Conservation (phyloP, 23 tunicate species). For the Ciona savignyi region DNA sequence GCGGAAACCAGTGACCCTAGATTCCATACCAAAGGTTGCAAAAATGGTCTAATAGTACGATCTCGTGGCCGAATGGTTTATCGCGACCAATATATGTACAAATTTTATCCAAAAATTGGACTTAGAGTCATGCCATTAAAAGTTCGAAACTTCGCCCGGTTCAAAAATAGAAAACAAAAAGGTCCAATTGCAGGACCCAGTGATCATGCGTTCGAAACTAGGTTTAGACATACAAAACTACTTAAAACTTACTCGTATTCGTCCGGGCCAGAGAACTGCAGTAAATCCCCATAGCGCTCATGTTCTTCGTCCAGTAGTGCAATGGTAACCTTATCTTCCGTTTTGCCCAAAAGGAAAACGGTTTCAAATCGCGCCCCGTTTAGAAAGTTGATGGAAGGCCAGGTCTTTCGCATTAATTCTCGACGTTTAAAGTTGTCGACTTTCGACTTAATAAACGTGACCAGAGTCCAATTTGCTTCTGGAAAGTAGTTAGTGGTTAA, state of each 20-base stretch:
- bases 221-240: not conserved
- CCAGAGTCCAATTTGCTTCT: constrained; percentile 12
- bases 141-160: too few species aligned
- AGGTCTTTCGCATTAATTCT: constrained; percentile 28
- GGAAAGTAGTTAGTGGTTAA: too few species aligned
- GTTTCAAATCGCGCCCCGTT: constrained; percentile 22
- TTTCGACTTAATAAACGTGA: constrained; percentile 20
- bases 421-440: constrained; percentile 10
- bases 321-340: not conserved
- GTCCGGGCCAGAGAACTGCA: constrained; percentile 36
- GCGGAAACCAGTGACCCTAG: too few species aligned
- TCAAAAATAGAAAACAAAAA: too few species aligned
- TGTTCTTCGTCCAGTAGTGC: constrained; percentile 32
- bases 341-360: constrained; percentile 32
- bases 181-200: too few species aligned
- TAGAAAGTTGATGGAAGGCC: constrained; percentile 20
- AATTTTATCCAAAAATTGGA: too few species aligned
- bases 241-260: constrained; percentile 32
- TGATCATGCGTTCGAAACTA: too few species aligned
- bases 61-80: too few species aligned
- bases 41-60: too few species aligned
- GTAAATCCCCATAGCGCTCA: constrained; percentile 31
- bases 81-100: too few species aligned
- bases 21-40: too few species aligned
- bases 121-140: too few species aligned